Percentiles rank a stretch among this genome's conserved stretches.
Conservation (phyloP, 1,140 invertebrate genomes). For the Papilio dardanus region DNA sequence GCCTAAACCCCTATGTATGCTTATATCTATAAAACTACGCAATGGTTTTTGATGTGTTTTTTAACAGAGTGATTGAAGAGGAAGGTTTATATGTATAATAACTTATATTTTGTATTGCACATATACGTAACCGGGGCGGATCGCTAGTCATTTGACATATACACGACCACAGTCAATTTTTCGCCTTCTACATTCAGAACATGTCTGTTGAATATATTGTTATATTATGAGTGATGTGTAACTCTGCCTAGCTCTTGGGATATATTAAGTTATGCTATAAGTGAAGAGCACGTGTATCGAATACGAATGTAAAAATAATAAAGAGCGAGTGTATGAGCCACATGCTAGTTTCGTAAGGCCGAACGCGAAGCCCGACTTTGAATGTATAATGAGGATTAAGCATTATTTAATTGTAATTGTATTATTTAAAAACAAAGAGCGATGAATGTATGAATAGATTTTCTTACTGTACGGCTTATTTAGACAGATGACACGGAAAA, state of each 20-base stretch:
- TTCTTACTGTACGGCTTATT: too few relatives aligned
- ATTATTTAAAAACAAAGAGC: slow-evolving; percentile 24
- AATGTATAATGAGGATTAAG: slow-evolving; percentile 16
- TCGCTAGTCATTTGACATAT: too few relatives aligned
- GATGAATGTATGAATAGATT: background rate
- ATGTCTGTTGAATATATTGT: background rate
- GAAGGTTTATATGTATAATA: too few relatives aligned
- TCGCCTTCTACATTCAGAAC: background rate
- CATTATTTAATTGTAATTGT: slow-evolving; percentile 5
- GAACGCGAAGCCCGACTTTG: background rate
- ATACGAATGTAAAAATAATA: slow-evolving; percentile 17
- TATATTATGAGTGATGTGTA: background rate
- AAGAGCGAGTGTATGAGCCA: background rate
- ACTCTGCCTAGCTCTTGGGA: background rate
- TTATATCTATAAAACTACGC: too few relatives aligned
- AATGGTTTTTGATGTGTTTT: too few relatives aligned
- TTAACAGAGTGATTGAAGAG: too few relatives aligned
- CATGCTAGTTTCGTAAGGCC: background rate
- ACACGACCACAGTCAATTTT: too few relatives aligned
- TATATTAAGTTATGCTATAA: slow-evolving; percentile 19
- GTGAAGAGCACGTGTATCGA: background rate
- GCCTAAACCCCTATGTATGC: too few relatives aligned
- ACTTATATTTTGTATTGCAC: too few relatives aligned
- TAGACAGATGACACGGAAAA: too few relatives aligned
- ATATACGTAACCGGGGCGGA: too few relatives aligned